These are phyloP conservation scores for Thera britannica DNA, from an alignment of 2,888 invertebrate genomes.

Conservation along the genomic window DNA sequence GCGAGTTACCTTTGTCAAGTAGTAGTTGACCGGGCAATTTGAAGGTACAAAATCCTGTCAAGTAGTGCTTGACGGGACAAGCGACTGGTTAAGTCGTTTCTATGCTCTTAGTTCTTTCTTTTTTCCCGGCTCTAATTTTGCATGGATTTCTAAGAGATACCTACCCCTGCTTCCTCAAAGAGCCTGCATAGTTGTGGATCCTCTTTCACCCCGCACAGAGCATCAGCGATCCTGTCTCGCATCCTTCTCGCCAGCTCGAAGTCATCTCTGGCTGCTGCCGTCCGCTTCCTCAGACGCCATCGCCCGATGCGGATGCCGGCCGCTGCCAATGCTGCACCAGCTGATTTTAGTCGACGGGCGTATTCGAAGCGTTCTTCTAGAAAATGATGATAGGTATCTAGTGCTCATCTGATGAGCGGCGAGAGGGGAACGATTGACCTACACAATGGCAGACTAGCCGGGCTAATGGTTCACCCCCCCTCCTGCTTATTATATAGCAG, in stretches of 20 bases:
- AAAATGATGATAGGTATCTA: slow-evolving; percentile 2
- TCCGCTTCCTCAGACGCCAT: slow-evolving; percentile 95
- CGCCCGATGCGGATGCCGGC: slow-evolving; percentile 96
- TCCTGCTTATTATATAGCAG: no score
- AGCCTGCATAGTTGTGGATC: slow-evolving; percentile 90
- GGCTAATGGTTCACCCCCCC: no score
- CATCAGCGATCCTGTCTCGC: slow-evolving; percentile 95
- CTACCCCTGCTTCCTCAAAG: slow-evolving; percentile 91
- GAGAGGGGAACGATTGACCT: no score
- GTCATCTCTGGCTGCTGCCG: slow-evolving; percentile 96
- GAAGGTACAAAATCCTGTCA: no score
- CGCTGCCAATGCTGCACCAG: slow-evolving; percentile 92
- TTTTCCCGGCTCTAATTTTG: background rate
- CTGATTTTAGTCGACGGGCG: slow-evolving; percentile 94
- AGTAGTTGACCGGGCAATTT: no score
- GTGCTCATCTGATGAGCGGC: no score
- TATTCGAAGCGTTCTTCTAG: slow-evolving; percentile 96
- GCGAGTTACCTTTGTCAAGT: no score
- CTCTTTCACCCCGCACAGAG: slow-evolving; percentile 89
- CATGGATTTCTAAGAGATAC: background rate
- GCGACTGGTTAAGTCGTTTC: no score
- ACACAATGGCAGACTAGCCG: no score
- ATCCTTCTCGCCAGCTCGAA: slow-evolving; percentile 95
- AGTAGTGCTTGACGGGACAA: no score
- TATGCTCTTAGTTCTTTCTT: background rate